Percentiles rank a stretch among this genome's conserved stretches.
These are phyloP conservation scores for Nylanderia fulva DNA, from an alignment of 1,140 invertebrate genomes.

Conservation along the genomic window DNA sequence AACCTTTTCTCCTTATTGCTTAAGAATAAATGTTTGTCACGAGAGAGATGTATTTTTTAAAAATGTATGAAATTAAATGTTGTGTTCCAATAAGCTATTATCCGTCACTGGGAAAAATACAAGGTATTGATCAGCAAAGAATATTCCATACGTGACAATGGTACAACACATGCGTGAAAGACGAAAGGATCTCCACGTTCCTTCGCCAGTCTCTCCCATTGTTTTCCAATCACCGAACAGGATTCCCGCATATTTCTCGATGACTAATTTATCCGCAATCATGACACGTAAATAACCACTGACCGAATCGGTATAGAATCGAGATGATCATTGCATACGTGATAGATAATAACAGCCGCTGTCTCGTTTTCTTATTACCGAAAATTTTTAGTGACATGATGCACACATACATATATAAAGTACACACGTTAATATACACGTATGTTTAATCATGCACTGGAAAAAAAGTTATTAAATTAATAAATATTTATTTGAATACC, in stretches of 20 bases:
- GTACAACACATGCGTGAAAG: conserved; percentile 13
- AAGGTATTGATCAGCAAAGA: background rate
- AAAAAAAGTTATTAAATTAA: too few species aligned
- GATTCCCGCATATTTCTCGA: conserved; percentile 41
- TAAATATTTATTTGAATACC: too few species aligned
- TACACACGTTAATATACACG: background rate
- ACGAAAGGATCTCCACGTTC: background rate
- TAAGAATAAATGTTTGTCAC: background rate
- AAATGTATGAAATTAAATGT: conserved; percentile 9
- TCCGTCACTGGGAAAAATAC: background rate
- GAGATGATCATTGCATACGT: background rate
- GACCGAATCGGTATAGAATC: background rate
- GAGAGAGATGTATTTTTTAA: background rate
- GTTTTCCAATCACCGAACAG: conserved; percentile 11
- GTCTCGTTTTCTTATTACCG: background rate
- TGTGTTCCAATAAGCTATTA: background rate
- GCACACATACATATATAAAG: background rate
- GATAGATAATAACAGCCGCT: conserved; percentile 9
- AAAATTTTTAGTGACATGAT: conserved; percentile 24
- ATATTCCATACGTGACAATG: conserved; percentile 16
- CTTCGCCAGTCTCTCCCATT: conserved; percentile 1
- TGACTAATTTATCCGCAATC: conserved; percentile 57
- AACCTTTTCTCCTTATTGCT: background rate
- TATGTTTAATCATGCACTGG: too few species aligned
- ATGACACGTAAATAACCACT: conserved; percentile 8